Conservation (phyloP, 2,888 invertebrate genomes). For the Pollenia angustigena region DNA sequence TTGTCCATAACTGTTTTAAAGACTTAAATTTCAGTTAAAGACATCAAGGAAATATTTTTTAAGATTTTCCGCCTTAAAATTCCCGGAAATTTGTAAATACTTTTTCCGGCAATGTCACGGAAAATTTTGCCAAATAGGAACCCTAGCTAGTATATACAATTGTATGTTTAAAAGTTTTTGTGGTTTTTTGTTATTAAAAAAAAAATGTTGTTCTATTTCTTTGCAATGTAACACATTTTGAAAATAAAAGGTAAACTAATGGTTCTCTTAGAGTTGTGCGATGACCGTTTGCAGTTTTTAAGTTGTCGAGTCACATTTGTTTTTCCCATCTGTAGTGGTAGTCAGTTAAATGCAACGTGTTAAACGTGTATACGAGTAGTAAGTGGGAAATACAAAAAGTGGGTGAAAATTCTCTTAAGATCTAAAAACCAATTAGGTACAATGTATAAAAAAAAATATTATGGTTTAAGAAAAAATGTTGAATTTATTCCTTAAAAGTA, state of each 20-base stretch:
- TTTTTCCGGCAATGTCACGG: too few relatives aligned
- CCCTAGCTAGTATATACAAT: neutral
- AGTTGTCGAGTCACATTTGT: constrained; percentile 4
- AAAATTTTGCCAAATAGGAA: too few relatives aligned
- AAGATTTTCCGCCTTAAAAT: too few relatives aligned
- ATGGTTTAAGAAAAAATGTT: too few relatives aligned
- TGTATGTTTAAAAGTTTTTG: neutral
- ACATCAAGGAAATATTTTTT: too few relatives aligned
- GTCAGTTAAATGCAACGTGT: too few relatives aligned
- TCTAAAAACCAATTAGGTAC: too few relatives aligned
- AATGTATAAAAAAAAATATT: neutral
- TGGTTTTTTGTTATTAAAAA: neutral
- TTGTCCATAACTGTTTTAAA: too few relatives aligned
- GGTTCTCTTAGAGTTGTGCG: neutral
- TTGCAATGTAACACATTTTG: constrained; percentile 15
- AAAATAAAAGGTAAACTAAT: neutral
- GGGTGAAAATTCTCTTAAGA: neutral
- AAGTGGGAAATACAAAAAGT: neutral
- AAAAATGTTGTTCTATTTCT: constrained; percentile 19
- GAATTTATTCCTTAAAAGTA: too few relatives aligned
- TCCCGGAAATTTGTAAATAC: neutral
- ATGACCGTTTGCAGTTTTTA: neutral
- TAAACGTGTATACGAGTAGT: too few relatives aligned
- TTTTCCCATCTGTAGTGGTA: neutral
- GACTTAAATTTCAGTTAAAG: too few relatives aligned